phyloP scores from a whole-genome alignment of 2,888 invertebrate species.

The Drosophila neoperkinsi region DNA sequence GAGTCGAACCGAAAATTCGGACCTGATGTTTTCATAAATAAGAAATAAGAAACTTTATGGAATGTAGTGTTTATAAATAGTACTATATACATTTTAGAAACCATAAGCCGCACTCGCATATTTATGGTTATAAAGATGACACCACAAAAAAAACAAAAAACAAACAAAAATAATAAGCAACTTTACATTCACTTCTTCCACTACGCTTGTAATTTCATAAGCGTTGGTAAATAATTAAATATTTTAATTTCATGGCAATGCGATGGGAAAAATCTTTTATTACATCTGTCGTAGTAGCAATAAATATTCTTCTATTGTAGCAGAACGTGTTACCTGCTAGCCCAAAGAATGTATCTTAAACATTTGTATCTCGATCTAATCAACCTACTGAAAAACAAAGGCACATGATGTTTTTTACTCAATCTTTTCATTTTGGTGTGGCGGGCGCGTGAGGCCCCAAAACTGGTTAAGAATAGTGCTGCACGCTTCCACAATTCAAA shows the following conservation, averaged over 20 bases:
- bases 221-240: constrained; percentile 60
- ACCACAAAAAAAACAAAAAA: constrained; percentile 15
- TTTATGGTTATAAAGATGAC: constrained; percentile 3
- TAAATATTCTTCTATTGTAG: constrained; percentile 35
- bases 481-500: constrained; percentile 7
- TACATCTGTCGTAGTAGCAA: constrained; percentile 15
- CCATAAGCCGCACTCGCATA: background rate
- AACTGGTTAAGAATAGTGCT: constrained; percentile 41
- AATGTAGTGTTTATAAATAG: background rate
- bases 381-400: constrained; percentile 35
- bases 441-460: constrained; percentile 27
- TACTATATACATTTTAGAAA: background rate
- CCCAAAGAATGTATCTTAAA: constrained; percentile 15
- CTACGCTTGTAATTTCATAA: constrained; percentile 46
- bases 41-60: background rate
- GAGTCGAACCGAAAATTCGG: background rate
- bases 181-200: constrained; percentile 39
- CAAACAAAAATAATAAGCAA: constrained; percentile 1
- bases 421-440: background rate
- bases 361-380: constrained; percentile 21
- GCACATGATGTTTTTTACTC: constrained; percentile 17
- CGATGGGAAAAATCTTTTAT: constrained; percentile 55
- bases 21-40: background rate
- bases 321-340: constrained; percentile 29
- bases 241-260: constrained; percentile 65